Evolutionary conservation across 2,888 invertebrate species (phyloP).

Genomic region (Cephus nigrinus): DNA sequence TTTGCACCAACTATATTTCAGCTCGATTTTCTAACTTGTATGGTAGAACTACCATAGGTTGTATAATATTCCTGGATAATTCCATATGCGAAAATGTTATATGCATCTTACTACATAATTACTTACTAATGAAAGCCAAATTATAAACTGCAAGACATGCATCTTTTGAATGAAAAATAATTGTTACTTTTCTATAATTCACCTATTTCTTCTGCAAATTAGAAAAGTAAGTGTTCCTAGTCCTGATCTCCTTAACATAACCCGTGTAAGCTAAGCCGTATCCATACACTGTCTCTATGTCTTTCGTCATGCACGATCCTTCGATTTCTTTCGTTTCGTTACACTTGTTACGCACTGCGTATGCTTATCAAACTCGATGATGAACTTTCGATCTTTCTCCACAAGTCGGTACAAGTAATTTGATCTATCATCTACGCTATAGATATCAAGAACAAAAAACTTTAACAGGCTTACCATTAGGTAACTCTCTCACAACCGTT

Average conservation of each 20-base stretch:
- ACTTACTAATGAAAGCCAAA: background rate
- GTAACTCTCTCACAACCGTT: background rate
- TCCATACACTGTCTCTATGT: background rate
- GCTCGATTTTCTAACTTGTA: background rate
- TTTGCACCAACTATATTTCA: background rate
- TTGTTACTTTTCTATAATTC: background rate
- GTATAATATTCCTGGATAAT: background rate
- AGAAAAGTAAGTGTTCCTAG: background rate
- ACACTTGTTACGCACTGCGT: background rate
- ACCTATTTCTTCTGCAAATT: background rate
- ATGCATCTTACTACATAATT: background rate
- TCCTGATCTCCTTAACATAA: background rate
- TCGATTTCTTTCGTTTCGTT: background rate
- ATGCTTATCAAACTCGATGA: background rate
- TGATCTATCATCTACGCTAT: background rate
- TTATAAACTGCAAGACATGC: background rate
- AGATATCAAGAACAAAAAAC: background rate
- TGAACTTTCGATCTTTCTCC: background rate
- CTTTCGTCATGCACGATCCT: background rate
- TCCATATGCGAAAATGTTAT: background rate
- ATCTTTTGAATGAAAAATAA: background rate
- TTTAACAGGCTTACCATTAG: background rate
- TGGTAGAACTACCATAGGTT: background rate
- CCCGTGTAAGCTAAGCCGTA: background rate
- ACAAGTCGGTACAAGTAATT: background rate